Evolutionary conservation across 2,888 invertebrate genomes (phyloP).

Genomic region (Caenorhabditis uteleia): DNA sequence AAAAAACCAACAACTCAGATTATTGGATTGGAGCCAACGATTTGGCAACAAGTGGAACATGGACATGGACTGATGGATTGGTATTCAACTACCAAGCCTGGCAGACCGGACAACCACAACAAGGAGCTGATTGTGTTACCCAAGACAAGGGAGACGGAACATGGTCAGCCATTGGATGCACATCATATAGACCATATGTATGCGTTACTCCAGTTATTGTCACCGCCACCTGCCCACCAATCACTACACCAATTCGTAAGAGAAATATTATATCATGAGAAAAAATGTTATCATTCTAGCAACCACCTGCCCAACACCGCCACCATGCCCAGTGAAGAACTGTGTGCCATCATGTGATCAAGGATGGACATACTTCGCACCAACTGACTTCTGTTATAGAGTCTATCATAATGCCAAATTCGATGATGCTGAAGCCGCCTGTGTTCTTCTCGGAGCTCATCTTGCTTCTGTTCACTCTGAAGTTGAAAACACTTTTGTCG

Average conservation of each 20-base stretch:
- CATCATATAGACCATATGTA: constrained; percentile 21
- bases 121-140: constrained; percentile 22
- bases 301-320: constrained; percentile 27
- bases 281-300: constrained; percentile 14
- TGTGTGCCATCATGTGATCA: constrained; percentile 36
- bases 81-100: constrained; percentile 18
- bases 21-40: constrained; percentile 41
- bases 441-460: constrained; percentile 25
- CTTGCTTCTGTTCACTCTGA: constrained; percentile 27
- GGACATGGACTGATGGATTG: constrained; percentile 35
- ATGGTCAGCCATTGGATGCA: constrained; percentile 32
- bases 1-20: constrained; percentile 28
- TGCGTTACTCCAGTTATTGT: constrained; percentile 30
- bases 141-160: constrained; percentile 20
- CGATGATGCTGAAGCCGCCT: constrained; percentile 36
- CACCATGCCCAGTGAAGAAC: constrained; percentile 26
- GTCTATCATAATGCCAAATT: constrained; percentile 30
- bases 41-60: constrained; percentile 20
- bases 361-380: constrained; percentile 37
- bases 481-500: constrained; percentile 36
- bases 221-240: constrained; percentile 32
- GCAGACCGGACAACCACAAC: constrained; percentile 23
- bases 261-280: not conserved
- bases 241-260: constrained; percentile 35
- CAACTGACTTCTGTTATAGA: constrained; percentile 32